Evolutionary conservation across 2,888 invertebrate genomes (phyloP).

Genomic region (Ecdyonurus torrentis): DNA sequence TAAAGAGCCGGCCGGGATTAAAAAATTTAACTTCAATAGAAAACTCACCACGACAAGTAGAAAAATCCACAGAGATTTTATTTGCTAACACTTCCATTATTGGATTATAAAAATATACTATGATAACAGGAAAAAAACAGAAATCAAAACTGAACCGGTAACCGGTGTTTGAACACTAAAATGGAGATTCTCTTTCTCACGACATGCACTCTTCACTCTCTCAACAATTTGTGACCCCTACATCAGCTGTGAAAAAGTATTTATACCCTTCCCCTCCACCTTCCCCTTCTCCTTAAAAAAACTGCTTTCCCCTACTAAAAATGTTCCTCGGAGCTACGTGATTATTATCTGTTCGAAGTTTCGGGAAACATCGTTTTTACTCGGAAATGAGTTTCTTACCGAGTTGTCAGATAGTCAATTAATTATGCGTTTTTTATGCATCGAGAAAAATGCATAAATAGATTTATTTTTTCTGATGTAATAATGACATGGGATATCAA

Average conservation of each 20-base stretch:
- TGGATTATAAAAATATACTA: conserved; percentile 1
- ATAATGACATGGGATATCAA: no score
- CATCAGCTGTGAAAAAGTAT: background rate
- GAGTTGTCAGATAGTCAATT: background rate
- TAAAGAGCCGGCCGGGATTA: background rate
- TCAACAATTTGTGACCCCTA: background rate
- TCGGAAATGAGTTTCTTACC: background rate
- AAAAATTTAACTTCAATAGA: conserved; percentile 9
- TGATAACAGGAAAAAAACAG: background rate
- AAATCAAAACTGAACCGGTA: background rate
- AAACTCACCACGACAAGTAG: conserved; percentile 52
- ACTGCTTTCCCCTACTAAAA: background rate
- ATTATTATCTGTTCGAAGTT: background rate
- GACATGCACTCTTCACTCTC: background rate
- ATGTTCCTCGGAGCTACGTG: background rate
- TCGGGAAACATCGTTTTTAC: background rate
- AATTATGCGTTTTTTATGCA: no score
- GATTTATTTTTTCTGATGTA: no score
- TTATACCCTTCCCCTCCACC: background rate
- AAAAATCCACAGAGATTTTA: conserved; percentile 59
- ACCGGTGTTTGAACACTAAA: background rate
- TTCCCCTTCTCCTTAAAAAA: background rate
- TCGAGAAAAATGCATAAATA: no score
- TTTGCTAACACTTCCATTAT: conserved; percentile 64
- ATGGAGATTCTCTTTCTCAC: background rate